phyloP scores from a whole-genome alignment of 2,113 vertebrate species.

The Gadus chalcogrammus region DNA sequence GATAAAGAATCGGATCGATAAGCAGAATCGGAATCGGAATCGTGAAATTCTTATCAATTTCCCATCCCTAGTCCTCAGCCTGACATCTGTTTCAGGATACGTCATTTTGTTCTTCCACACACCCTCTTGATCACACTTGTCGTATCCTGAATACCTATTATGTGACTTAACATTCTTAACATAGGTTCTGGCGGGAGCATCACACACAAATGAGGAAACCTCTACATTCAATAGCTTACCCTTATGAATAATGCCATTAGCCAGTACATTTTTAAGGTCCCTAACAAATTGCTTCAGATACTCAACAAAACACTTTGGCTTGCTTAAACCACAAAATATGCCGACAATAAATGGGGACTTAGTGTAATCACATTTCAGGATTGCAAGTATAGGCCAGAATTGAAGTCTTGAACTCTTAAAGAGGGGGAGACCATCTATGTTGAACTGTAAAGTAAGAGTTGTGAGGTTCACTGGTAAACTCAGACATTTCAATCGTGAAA shows the following conservation, averaged over 20 bases:
- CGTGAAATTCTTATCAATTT: too few relatives aligned
- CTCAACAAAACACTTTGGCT: conserved; percentile 11
- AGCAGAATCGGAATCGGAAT: too few relatives aligned
- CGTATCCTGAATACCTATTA: conserved; percentile 9
- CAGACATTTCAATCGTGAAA: too few relatives aligned
- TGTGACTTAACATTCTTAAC: conserved; percentile 23
- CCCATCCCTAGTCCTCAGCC: conserved; percentile 9
- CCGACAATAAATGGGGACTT: conserved; percentile 13
- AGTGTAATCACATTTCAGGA: conserved; percentile 16
- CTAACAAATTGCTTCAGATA: conserved; percentile 11
- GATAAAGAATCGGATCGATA: too few relatives aligned
- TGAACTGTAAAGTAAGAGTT: conserved; percentile 14
- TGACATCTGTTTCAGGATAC: too few relatives aligned
- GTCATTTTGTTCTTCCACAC: conserved; percentile 22
- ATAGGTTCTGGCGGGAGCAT: too few relatives aligned
- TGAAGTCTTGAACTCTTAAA: background rate
- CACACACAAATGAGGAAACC: background rate
- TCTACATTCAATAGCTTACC: background rate
- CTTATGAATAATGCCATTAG: conserved; percentile 10
- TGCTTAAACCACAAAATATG: conserved; percentile 20
- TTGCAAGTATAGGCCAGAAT: too few relatives aligned
- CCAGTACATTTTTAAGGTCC: conserved; percentile 2
- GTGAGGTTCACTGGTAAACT: conserved; percentile 7
- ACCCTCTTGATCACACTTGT: conserved; percentile 11
- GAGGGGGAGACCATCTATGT: conserved; percentile 8